These are phyloP conservation scores for Danio albolineatus DNA, from an alignment of 2,797 vertebrate species.

Conservation along the genomic window DNA sequence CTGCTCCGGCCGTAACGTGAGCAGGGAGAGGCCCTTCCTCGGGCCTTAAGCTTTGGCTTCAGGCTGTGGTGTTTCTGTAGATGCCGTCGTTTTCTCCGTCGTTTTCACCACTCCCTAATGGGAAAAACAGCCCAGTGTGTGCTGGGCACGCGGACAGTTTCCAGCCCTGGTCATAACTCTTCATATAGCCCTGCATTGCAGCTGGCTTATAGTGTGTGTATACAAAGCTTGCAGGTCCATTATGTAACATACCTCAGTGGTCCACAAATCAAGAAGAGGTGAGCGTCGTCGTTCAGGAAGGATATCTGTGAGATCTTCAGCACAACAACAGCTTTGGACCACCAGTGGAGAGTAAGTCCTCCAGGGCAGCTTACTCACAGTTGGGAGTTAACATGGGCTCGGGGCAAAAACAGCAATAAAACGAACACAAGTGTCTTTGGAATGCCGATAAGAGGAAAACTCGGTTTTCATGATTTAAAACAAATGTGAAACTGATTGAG, in stretches of 20 bases:
- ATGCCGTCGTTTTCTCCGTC: constrained; percentile 59
- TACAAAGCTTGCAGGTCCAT: background rate
- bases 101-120: constrained; percentile 69
- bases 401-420: background rate
- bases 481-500: too few relatives aligned
- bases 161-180: constrained; percentile 58
- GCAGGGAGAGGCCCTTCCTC: constrained; percentile 71
- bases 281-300: background rate
- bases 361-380: background rate
- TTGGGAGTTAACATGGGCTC: background rate
- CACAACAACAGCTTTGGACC: constrained; percentile 33
- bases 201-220: background rate
- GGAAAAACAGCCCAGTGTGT: constrained; percentile 70
- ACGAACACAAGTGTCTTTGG: background rate
- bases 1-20: constrained; percentile 76
- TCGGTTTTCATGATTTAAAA: too few relatives aligned
- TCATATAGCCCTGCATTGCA: constrained; percentile 58
- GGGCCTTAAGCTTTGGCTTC: constrained; percentile 64
- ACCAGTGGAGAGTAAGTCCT: constrained; percentile 27
- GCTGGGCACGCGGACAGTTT: constrained; percentile 59
- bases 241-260: background rate
- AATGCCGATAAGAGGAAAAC: background rate
- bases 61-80: constrained; percentile 43
- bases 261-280: background rate
- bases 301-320: constrained; percentile 14